These are phyloP conservation scores for Coregonus clupeaformis DNA, from an alignment of 2,113 vertebrate genomes.

Conservation along the genomic window DNA sequence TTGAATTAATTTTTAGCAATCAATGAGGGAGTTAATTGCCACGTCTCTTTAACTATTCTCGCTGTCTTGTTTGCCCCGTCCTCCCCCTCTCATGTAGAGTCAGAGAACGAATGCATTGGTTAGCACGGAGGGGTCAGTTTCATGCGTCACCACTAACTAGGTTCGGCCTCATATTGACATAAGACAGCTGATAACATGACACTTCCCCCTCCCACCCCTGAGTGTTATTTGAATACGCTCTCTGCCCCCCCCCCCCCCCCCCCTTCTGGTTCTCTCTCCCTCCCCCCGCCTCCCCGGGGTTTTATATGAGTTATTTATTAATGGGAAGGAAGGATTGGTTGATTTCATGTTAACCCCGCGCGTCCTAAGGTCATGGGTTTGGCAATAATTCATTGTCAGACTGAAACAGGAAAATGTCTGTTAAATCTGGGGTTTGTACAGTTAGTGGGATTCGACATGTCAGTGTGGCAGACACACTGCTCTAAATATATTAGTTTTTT, in stretches of 20 bases:
- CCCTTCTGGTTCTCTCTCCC: too few species aligned
- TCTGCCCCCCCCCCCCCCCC: too few species aligned
- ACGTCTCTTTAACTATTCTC: constrained; percentile 81
- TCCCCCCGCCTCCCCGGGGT: too few species aligned
- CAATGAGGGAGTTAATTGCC: too few species aligned
- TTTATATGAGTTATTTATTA: background rate
- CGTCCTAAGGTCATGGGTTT: constrained; percentile 27
- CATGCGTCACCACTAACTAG: constrained; percentile 35
- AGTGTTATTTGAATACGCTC: too few species aligned
- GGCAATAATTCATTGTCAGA: constrained; percentile 40
- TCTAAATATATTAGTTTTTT: too few species aligned
- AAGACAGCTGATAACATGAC: constrained; percentile 23
- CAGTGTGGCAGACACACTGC: constrained; percentile 9
- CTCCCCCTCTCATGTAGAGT: background rate
- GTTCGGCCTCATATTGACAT: constrained; percentile 26
- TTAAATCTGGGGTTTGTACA: constrained; percentile 24
- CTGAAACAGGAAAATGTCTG: constrained; percentile 47
- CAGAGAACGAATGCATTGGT: background rate
- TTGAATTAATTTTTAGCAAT: constrained; percentile 65
- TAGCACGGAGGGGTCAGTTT: background rate
- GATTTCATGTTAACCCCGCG: constrained; percentile 27
- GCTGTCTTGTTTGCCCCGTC: too few species aligned
- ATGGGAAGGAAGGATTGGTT: constrained; percentile 24
- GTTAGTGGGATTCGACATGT: background rate
- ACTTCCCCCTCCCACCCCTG: constrained; percentile 23